A percentile compares a stretch with the other conserved stretches of the same genome.
Evolutionary conservation across 1,140 invertebrate species (phyloP).

Genomic region (Atta colombica): DNA sequence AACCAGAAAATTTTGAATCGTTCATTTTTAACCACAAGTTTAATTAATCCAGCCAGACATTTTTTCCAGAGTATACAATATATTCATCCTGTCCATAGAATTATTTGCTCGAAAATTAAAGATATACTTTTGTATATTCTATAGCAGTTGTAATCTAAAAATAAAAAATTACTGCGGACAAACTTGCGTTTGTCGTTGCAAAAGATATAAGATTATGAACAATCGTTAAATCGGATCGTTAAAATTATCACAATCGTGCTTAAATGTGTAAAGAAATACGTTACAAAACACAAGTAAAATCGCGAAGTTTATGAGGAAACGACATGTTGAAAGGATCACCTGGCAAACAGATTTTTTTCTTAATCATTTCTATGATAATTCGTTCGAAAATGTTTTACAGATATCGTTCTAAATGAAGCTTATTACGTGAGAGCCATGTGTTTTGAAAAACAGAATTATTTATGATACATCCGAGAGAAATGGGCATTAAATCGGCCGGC

Average conservation of each 20-base stretch:
- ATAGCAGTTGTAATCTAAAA: not conserved
- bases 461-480: constrained; percentile 1
- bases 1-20: no score
- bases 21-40: no score
- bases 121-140: not conserved
- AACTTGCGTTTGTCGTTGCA: not conserved
- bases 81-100: not conserved
- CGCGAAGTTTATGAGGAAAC: not conserved
- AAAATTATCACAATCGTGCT: not conserved
- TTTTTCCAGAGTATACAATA: no score
- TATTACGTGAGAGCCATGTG: constrained; percentile 25
- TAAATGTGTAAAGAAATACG: not conserved
- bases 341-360: not conserved
- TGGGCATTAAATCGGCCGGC: constrained; percentile 51
- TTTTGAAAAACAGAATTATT: constrained; percentile 33
- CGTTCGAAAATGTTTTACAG: not conserved
- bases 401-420: not conserved
- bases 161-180: not conserved
- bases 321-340: not conserved
- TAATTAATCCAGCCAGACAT: no score
- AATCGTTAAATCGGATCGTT: not conserved
- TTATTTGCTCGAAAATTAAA: not conserved
- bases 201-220: not conserved
- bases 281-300: not conserved
- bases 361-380: not conserved